Evolutionary conservation across 2,113 vertebrate species (phyloP).

Genomic region (Triplophysa tibetana): DNA sequence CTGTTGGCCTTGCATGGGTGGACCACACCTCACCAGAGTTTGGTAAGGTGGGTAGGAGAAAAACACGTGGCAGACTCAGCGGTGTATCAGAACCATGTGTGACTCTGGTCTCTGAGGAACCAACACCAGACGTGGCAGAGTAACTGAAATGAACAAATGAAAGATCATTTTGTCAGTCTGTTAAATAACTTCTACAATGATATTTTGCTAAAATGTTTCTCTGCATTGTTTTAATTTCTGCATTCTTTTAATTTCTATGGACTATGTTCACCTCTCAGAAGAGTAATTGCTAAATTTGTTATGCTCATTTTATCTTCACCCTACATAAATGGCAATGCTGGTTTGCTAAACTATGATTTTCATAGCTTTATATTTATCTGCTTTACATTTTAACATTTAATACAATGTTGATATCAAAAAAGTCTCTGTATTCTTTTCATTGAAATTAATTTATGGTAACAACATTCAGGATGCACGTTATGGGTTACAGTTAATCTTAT

Average conservation of each 20-base stretch:
- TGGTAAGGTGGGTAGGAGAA: constrained; percentile 23
- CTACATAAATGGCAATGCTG: background rate
- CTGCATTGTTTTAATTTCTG: background rate
- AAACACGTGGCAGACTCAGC: constrained; percentile 47
- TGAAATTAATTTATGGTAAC: background rate
- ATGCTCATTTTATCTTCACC: constrained; percentile 31
- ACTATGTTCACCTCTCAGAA: constrained; percentile 8
- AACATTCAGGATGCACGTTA: background rate
- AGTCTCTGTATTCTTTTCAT: background rate
- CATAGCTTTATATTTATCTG: background rate
- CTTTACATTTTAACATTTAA: background rate
- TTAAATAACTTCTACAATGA: constrained; percentile 2
- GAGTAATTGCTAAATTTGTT: constrained; percentile 10
- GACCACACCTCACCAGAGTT: constrained; percentile 61
- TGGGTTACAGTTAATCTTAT: background rate
- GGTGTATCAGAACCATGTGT: background rate
- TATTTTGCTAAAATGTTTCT: background rate
- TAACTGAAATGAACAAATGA: background rate
- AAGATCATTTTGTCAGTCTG: background rate
- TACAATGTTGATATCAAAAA: background rate
- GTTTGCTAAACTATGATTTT: background rate
- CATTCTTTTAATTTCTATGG: background rate
- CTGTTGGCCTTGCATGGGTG: constrained; percentile 70
- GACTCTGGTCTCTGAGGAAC: constrained; percentile 39
- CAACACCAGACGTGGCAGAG: background rate